Evolutionary conservation across 1,140 invertebrate genomes (phyloP).

Genomic region (Drosophila melanogaster): DNA sequence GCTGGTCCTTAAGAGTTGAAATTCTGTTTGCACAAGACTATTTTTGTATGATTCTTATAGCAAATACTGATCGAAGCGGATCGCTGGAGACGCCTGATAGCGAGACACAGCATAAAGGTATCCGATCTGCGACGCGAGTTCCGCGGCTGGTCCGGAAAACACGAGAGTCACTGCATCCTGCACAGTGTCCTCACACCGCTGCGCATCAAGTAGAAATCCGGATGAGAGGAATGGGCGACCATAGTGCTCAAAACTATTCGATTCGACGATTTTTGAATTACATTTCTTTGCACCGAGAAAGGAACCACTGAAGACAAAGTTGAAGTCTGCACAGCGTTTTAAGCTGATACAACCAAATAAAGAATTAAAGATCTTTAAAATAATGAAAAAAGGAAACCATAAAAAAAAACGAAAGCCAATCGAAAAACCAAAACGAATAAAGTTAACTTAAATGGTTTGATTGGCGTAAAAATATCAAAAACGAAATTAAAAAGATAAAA

Average conservation of each 20-base stretch:
- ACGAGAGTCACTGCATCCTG: slow-evolving; percentile 82
- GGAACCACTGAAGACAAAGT: slow-evolving; percentile 54
- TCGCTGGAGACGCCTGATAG: slow-evolving; percentile 80
- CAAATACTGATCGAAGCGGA: slow-evolving; percentile 81
- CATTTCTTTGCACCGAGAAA: slow-evolving; percentile 42
- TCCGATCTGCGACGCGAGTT: slow-evolving; percentile 81
- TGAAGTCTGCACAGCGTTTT: slow-evolving; percentile 78
- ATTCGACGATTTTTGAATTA: slow-evolving; percentile 54
- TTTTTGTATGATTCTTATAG: slow-evolving; percentile 75
- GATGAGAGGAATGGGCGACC: slow-evolving; percentile 16
- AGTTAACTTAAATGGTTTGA: slow-evolving; percentile 27
- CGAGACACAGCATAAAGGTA: slow-evolving; percentile 73
- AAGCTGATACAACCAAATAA: slow-evolving; percentile 74
- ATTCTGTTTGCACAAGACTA: slow-evolving; percentile 64
- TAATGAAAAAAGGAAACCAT: slow-evolving; percentile 30
- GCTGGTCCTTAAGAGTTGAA: slow-evolving; percentile 44
- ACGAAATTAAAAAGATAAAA: slow-evolving; percentile 29
- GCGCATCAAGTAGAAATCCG: slow-evolving; percentile 68
- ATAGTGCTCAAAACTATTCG: slow-evolving; percentile 68
- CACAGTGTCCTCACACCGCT: slow-evolving; percentile 82
- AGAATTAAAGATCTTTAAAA: slow-evolving; percentile 62
- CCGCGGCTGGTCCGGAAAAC: slow-evolving; percentile 83
- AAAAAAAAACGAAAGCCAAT: slow-evolving; percentile 31
- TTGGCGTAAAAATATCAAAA: slow-evolving; percentile 35
- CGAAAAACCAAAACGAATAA: slow-evolving; percentile 51